Conservation (phyloP, 2,797 vertebrate genomes). For the Neosilurus hyrtlii region DNA sequence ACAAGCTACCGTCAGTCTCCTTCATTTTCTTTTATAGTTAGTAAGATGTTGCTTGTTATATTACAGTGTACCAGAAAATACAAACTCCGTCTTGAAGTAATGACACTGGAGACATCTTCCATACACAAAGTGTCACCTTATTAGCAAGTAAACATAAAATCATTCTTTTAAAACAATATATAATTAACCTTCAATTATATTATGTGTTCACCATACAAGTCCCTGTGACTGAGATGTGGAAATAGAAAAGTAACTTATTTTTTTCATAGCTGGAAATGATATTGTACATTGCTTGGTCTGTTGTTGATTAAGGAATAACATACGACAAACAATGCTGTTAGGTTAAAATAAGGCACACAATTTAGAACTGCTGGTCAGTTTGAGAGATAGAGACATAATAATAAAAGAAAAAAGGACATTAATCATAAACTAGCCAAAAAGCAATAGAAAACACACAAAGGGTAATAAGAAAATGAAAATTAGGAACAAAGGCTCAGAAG, state of each 20-base stretch:
- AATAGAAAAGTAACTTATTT: background rate
- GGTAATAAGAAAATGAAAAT: slow-evolving; percentile 17
- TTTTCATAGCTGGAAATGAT: background rate
- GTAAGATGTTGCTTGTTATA: background rate
- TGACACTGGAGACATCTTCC: background rate
- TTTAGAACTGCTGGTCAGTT: background rate
- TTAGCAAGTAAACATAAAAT: background rate
- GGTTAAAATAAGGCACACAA: background rate
- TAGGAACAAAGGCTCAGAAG: slow-evolving; percentile 18
- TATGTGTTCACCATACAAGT: background rate
- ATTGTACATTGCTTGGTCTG: background rate
- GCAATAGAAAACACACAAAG: slow-evolving; percentile 1
- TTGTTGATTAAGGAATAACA: background rate
- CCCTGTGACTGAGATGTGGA: background rate
- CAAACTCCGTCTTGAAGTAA: background rate
- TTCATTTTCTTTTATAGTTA: too few species aligned
- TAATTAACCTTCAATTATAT: background rate
- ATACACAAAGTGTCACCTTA: background rate
- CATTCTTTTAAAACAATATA: background rate
- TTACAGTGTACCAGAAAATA: background rate
- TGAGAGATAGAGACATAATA: slow-evolving; percentile 2
- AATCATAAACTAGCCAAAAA: background rate
- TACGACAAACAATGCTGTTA: background rate
- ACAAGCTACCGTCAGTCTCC: background rate
- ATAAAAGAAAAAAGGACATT: background rate